Evolutionary conservation across 1,140 invertebrate species (phyloP).

Genomic region (Araneus ventricosus): DNA sequence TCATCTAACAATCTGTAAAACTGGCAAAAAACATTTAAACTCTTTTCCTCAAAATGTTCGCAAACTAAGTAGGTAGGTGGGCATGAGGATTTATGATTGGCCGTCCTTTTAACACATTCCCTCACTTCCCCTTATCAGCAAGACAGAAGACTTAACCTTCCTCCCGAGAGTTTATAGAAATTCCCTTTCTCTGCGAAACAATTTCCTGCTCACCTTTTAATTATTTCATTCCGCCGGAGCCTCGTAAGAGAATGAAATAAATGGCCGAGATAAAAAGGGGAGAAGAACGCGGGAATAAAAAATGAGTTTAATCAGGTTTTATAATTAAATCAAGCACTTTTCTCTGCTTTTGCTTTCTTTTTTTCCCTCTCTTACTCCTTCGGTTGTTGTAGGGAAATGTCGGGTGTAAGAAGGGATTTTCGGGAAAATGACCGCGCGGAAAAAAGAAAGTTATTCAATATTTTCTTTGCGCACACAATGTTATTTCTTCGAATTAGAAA

Average conservation of each 20-base stretch:
- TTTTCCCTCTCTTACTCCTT: neutral
- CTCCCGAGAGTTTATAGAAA: conserved; percentile 26
- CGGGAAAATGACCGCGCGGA: neutral
- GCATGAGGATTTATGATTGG: neutral
- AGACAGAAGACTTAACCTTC: neutral
- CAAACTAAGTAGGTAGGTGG: neutral
- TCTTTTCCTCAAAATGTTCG: neutral
- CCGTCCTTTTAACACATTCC: neutral
- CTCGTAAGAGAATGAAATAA: conserved; percentile 27
- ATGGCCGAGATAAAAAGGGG: conserved; percentile 19
- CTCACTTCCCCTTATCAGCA: neutral
- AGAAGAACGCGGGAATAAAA: neutral
- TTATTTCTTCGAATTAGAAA: conserved; percentile 26
- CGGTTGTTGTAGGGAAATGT: conserved; percentile 26
- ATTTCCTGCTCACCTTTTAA: conserved; percentile 17
- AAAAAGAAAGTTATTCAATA: conserved; percentile 26
- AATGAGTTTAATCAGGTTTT: conserved; percentile 40
- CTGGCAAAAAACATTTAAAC: neutral
- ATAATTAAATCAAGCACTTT: conserved; percentile 38
- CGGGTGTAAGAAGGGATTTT: neutral
- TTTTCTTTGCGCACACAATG: neutral
- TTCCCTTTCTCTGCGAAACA: conserved; percentile 15
- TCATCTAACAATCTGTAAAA: neutral
- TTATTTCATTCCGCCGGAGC: conserved; percentile 14
- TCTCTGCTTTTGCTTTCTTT: neutral